Percentiles rank a stretch among this genome's conserved stretches.
phyloP scores from a whole-genome alignment of 2,888 invertebrate genomes.

The Mimumesa dahlbomi region DNA sequence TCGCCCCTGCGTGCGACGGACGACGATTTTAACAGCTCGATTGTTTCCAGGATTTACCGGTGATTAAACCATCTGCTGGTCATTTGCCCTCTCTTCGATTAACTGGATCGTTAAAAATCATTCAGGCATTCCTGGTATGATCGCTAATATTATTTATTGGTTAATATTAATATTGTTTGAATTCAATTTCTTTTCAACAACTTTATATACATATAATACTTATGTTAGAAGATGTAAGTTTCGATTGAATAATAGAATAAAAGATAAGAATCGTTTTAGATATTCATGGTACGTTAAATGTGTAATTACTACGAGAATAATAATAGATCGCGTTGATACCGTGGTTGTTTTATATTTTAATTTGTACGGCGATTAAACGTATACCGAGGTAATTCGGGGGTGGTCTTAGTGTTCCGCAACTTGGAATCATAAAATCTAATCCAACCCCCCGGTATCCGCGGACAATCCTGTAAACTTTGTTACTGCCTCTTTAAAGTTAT shows the following conservation, averaged over 20 bases:
- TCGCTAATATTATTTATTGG: too few relatives aligned
- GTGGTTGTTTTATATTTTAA: slow-evolving; percentile 37
- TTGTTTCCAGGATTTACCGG: slow-evolving; percentile 15
- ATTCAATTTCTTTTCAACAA: too few relatives aligned
- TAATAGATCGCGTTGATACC: background rate
- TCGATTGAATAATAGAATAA: too few relatives aligned
- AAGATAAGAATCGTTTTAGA: too few relatives aligned
- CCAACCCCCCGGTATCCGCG: slow-evolving; percentile 31
- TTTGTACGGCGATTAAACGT: slow-evolving; percentile 40
- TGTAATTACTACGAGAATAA: too few relatives aligned
- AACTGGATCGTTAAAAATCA: slow-evolving; percentile 32
- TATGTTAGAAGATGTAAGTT: too few relatives aligned
- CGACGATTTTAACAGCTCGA: slow-evolving; percentile 20
- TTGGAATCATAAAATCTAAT: slow-evolving; percentile 60
- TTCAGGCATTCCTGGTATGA: too few relatives aligned
- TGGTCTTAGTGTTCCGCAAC: background rate
- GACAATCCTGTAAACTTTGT: slow-evolving; percentile 46
- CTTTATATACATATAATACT: too few relatives aligned
- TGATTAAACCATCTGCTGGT: slow-evolving; percentile 26
- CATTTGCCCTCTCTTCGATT: too few relatives aligned
- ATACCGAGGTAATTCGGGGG: slow-evolving; percentile 7
- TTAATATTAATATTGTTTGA: too few relatives aligned
- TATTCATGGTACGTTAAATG: too few relatives aligned
- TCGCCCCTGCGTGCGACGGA: slow-evolving; percentile 24
- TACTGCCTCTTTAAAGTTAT: slow-evolving; percentile 55